Base-by-base conservation (phyloP, 2,888 invertebrate species). In the Ypsolopha sequella region DNA sequence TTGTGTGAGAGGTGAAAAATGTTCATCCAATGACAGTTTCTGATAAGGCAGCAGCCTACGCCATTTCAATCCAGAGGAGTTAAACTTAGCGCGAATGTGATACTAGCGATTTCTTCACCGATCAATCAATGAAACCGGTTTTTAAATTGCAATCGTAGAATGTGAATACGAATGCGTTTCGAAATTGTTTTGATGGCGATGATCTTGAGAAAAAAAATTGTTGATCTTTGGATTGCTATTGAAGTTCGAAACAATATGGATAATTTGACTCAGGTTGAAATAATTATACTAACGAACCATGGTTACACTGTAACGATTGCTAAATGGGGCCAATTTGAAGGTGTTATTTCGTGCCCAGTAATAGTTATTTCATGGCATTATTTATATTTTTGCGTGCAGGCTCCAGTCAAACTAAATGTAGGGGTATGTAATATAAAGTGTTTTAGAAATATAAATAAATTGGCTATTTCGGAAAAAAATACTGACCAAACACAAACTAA, bases 1-100 rank as follows among this genome's bases (percentile, higher is more conserved):
- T 77, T 78, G 76, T 81, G 71, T 72, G 49, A 66, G 69, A 70
- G 70, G 70, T 84, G 81, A 85, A 84, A 81, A 82, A 85, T 82
- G 80, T 77, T 71, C 66, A 62, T 57, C 62, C 70, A 73, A 63
- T 80, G 84, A 80, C 82, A 82, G 78, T 76, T 76, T 76, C 67
- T 75, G 85, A 85, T 86, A 85, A 85, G 71, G 68, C 57, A 64
- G 54, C 51, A 51, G 48, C 34, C 39, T 24, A 39, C 54, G 48
- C 52, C 47, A 33, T 55, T 52, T 57, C 47, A 49, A 52, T 51
- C 53, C 39, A 24, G 48, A 51, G 55, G 41, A 43, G 9, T n/a
- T 56, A 60, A 59, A 59, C 54, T 66, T 61, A 52, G 65, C 62
- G 70, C 69, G 70, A 68, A 68, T 66, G 62, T 66, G 64, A 65